Evolutionary conservation across 2,888 invertebrate species (phyloP), one percentile per base, ranked within the genome.

Genomic region (Pheosia tremula): DNA sequence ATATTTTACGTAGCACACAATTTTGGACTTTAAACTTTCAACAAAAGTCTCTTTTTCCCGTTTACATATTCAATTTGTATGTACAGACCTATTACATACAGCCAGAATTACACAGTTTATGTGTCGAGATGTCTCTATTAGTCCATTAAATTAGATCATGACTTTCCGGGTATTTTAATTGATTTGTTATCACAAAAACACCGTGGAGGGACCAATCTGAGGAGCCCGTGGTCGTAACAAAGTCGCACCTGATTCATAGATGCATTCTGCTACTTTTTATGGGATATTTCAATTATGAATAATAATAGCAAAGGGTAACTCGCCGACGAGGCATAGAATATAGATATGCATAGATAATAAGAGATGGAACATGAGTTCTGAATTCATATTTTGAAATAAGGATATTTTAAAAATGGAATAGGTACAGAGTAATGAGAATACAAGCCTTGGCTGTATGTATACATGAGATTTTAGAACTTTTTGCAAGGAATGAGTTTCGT

Each of bases 241-340:
- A 89, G 87, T 82, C 80, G 83, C 87, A 83, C 78, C 76, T 69
- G 67, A 69, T 75, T 78, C 73, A 65, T 61, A 72, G 67, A 66
- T 61, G 57, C 70, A 75, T 80, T 81, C 79, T 66, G 74, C 68
- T 63, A 71, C 66, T 85, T 89, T 88, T 89, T 89, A 69, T 85
- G 64, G 56, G 62, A 72, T 74, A 74, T 86, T 86, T 89, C 85
- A 88, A 91, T 90, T 88, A 86, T 82, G 70, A 73, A 79, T 81
- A 66, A 82, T 85, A 89, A 90, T 87, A 84, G 85, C 78, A 82
- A 84, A 82, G 82, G 83, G 81, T 86, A 79, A 77, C 66, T 61
- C 74, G 80, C 73, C 78, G 79, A 76, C 76, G 49, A 54, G 39
- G 10, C 80, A 86, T 66, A 84, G 83, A 87, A 64, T 79, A 80